phyloP scores from a whole-genome alignment of 2,797 vertebrate genomes.

The Crocidura indochinensis region DNA sequence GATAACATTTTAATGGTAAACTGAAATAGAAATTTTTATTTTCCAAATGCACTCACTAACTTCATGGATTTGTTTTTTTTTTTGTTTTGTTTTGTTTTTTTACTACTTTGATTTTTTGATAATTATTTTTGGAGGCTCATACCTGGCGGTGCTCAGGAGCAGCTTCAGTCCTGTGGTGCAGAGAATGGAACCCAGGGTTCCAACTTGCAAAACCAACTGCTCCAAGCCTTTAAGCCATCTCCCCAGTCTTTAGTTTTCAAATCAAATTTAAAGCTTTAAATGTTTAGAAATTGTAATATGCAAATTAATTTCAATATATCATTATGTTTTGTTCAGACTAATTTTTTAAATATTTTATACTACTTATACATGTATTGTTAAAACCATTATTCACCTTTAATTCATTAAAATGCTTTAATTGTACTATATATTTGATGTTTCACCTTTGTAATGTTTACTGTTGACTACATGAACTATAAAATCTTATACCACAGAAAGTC shows the following conservation, averaged over 20 bases:
- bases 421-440: slow-evolving; percentile 69
- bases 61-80: too few species aligned
- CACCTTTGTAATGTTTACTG: slow-evolving; percentile 80
- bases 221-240: background rate
- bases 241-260: slow-evolving; percentile 22
- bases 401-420: slow-evolving; percentile 68
- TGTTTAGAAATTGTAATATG: slow-evolving; percentile 61
- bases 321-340: slow-evolving; percentile 33
- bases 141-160: too few species aligned
- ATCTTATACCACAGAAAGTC: slow-evolving; percentile 68
- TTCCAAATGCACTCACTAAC: too few species aligned
- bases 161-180: too few species aligned
- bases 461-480: slow-evolving; percentile 83
- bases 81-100: too few species aligned
- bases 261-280: slow-evolving; percentile 66
- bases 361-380: slow-evolving; percentile 59
- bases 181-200: too few species aligned
- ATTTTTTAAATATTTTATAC: slow-evolving; percentile 56
- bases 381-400: slow-evolving; percentile 54
- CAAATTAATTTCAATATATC: slow-evolving; percentile 56
- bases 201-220: too few species aligned
- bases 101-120: too few species aligned
- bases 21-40: slow-evolving; percentile 31
- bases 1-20: slow-evolving; percentile 51
- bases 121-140: too few species aligned